Evolutionary conservation across 2,797 vertebrate species (phyloP), one percentile per base, ranked within the genome.

Genomic region (Betta splendens): DNA sequence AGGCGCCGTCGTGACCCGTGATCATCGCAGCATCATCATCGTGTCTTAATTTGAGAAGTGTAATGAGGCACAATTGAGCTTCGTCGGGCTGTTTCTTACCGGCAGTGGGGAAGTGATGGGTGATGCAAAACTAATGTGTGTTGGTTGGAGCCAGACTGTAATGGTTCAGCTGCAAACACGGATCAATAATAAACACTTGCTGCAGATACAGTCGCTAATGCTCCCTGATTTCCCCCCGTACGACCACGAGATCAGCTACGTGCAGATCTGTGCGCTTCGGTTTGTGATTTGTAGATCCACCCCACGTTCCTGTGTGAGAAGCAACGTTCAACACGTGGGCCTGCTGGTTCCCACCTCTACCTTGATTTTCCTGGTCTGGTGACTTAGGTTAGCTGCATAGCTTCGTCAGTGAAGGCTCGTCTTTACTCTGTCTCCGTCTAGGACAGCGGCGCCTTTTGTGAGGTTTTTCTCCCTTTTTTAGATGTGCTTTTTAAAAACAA

Each of bases 401-500:
- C 74, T 44, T 43, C 52, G 22, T 36, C 46, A 76, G 21, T 66
- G 45, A 80, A 82, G 46, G 13, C 55, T 18, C 15, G 28, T 44
- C 67, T 85, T 86, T 83, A 77, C 79, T 70, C 65, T 64, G 36
- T 26, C 5, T 67, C 58, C 75, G 47, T 50, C 64, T 56, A 52
- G 69, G 45, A 70, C 63, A 54, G 72, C 74, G 43, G 32, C 57
- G 69, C 42, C 69, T 81, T 70, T 78, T 58, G 35, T 59, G 35
- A 59, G 51, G 23, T 36, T 42, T 69, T 31, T 70, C n/a, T 65
- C 26, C 36, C 42, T 69, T 26, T 70, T 16, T 65, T 21, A 69
- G 62, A 73, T 60, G 44, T 33, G 22, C 4, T 28, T 57, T 50
- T 66, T 38, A 3, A 59, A 71, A 61, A 43, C 31, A 25, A 18